A percentile compares a stretch with the other conserved stretches of the same genome.
Evolutionary conservation across 2,797 vertebrate genomes (phyloP).

Genomic region (Tamandua tetradactyla): DNA sequence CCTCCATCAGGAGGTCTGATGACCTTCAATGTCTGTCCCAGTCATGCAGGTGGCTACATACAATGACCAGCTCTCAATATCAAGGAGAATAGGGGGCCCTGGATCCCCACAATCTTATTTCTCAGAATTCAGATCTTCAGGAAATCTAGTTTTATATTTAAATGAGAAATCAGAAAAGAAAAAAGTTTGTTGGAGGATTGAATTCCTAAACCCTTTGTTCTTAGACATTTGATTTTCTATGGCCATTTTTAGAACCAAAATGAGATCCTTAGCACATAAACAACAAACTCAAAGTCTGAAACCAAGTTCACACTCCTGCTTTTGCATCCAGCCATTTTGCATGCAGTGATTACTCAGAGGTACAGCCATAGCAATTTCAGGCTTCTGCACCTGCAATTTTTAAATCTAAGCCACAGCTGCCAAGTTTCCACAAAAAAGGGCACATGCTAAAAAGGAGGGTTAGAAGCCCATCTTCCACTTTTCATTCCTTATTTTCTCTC

Average conservation of each 20-base stretch:
- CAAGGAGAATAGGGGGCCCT: no score
- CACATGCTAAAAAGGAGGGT: conserved; percentile 19
- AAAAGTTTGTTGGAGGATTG: background rate
- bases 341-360: background rate
- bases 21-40: no score
- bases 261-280: background rate
- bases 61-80: no score
- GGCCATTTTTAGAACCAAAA: conserved; percentile 20
- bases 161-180: background rate
- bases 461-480: conserved; percentile 37
- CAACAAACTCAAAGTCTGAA: conserved; percentile 7
- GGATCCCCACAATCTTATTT: no score
- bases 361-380: background rate
- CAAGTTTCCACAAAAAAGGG: conserved; percentile 39
- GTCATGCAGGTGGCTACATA: no score
- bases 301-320: background rate
- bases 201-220: background rate
- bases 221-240: background rate
- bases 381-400: conserved; percentile 77
- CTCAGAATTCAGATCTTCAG: background rate
- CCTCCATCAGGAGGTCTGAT: no score
- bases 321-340: background rate
- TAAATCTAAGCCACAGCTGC: conserved; percentile 67
- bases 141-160: conserved; percentile 30
- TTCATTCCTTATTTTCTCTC: conserved; percentile 36